These are phyloP conservation scores for Catostomus latipinnis DNA, from an alignment of 2,797 vertebrate species.

Conservation along the genomic window DNA sequence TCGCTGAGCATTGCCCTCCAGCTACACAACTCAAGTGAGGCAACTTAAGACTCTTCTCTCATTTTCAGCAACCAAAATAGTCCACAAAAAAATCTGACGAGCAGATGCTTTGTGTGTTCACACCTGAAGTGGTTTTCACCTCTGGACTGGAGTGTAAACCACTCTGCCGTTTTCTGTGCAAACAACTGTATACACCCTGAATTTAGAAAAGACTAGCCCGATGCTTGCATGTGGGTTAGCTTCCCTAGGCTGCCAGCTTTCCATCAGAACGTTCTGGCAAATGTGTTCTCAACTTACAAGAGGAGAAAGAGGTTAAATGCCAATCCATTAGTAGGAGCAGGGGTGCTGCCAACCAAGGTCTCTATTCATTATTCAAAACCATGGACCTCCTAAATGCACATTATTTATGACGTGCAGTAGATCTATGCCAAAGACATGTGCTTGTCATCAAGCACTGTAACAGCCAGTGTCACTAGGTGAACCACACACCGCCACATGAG, in stretches of 20 bases:
- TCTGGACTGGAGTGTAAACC: slow-evolving; percentile 44
- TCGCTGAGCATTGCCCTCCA: slow-evolving; percentile 68
- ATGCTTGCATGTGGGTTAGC: background rate
- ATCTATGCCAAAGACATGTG: slow-evolving; percentile 55
- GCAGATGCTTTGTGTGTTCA: slow-evolving; percentile 41
- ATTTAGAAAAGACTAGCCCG: slow-evolving; percentile 38
- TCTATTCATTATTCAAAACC: slow-evolving; percentile 48
- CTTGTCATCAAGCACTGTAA: slow-evolving; percentile 55
- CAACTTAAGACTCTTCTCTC: slow-evolving; percentile 39
- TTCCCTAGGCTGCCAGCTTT: slow-evolving; percentile 29
- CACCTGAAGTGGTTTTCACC: slow-evolving; percentile 55
- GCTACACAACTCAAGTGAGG: slow-evolving; percentile 65
- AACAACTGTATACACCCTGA: slow-evolving; percentile 26
- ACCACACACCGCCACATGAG: slow-evolving; percentile 40
- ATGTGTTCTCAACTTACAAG: slow-evolving; percentile 43
- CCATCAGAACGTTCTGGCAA: slow-evolving; percentile 45
- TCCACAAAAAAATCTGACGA: slow-evolving; percentile 9
- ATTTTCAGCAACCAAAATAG: slow-evolving; percentile 46
- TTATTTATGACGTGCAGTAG: slow-evolving; percentile 36
- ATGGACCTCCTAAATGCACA: slow-evolving; percentile 23
- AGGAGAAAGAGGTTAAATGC: slow-evolving; percentile 49
- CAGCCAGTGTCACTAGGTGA: slow-evolving; percentile 39
- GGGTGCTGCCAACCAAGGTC: slow-evolving; percentile 44
- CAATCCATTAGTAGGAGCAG: slow-evolving; percentile 43
- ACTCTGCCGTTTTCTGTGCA: slow-evolving; percentile 13